Evolutionary conservation across 2,888 invertebrate genomes (phyloP), one percentile per base, ranked within the genome.

Genomic region (Lycophotia porphyrea): DNA sequence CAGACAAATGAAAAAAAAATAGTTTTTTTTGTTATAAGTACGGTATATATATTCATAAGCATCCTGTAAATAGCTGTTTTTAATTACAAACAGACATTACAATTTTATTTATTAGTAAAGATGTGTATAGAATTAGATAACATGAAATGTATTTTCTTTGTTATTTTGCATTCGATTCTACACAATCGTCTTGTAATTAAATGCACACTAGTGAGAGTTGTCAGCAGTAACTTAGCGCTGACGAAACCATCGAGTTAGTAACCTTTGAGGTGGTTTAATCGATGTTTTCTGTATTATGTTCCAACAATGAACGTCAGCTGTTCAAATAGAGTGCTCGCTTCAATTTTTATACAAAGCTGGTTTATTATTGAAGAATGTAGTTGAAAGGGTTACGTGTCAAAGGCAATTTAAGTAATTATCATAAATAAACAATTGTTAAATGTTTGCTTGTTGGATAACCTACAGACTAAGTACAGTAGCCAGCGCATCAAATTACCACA

Each of bases 271-370:
- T 44, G 44, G 67, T 77, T 73, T 73, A 84, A 84, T 84, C 74
- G 67, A 80, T 69, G 74, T 66, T 71, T 79, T 75, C 61, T 71
- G 72, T 80, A 80, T 72, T 73, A 76, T 79, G 64, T 65, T 71
- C 55, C 55, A 44, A 84, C 77, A 80, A 75, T 73, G 73, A 75
- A 21, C 70, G 66, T 58, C 81, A 84, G 81, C 78, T 78, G 81
- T 78, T 78, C 66, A 76, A 84, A 84, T 78, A 71, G 52, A 71
- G 55, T 61, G 77, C 39, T 72, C 34, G 27, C 58, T 67, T 77
- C 8, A 74, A 52, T 74, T 83, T 83, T 77, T 72, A 65, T 61
- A 77, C 74, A 84, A 84, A 71, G 61, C 71, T 58, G 13, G 67
- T 61, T 77, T 80, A 80, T 72, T 76, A 73, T 82, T 73, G 60